These are phyloP conservation scores for Semicossyphus pulcher DNA, from an alignment of 2,113 vertebrate genomes.

Conservation along the genomic window DNA sequence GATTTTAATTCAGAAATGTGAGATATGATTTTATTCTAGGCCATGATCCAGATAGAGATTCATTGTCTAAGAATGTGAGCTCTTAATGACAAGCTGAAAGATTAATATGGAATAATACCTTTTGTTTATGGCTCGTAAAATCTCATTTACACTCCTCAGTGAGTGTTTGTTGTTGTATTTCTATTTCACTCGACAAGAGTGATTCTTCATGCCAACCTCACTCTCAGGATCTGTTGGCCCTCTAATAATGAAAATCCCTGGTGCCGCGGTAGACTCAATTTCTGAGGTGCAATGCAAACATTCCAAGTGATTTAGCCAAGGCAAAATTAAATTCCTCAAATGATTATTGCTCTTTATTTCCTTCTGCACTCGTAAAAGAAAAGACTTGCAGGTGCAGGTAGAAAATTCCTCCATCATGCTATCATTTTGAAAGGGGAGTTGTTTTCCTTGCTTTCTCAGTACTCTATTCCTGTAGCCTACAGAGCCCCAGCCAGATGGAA, in stretches of 20 bases:
- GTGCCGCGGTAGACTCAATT: conserved; percentile 15
- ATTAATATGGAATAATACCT: conserved; percentile 2
- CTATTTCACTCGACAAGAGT: conserved; percentile 15
- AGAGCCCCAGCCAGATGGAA: conserved; percentile 66
- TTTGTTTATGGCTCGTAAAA: conserved; percentile 26
- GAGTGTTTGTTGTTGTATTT: conserved; percentile 43
- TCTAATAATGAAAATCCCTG: conserved; percentile 48
- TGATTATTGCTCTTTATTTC: conserved; percentile 65
- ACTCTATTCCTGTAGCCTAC: conserved; percentile 68
- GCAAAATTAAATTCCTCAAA: conserved; percentile 77
- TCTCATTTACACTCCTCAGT: conserved; percentile 14
- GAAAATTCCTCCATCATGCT: conserved; percentile 62
- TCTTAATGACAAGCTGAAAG: conserved; percentile 5
- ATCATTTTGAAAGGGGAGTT: conserved; percentile 58
- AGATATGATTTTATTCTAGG: background rate
- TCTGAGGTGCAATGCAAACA: conserved; percentile 67
- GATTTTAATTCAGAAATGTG: background rate
- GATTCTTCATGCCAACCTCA: conserved; percentile 23
- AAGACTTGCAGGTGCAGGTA: conserved; percentile 69
- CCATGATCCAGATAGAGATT: conserved; percentile 2
- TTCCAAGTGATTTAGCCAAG: conserved; percentile 65
- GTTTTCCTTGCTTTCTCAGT: conserved; percentile 61
- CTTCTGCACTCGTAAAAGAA: conserved; percentile 58
- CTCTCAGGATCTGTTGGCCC: conserved; percentile 26
- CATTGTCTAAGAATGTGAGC: conserved; percentile 11